Evolutionary conservation across 2,888 invertebrate species (phyloP).

Genomic region (Lamellibrachia columna): DNA sequence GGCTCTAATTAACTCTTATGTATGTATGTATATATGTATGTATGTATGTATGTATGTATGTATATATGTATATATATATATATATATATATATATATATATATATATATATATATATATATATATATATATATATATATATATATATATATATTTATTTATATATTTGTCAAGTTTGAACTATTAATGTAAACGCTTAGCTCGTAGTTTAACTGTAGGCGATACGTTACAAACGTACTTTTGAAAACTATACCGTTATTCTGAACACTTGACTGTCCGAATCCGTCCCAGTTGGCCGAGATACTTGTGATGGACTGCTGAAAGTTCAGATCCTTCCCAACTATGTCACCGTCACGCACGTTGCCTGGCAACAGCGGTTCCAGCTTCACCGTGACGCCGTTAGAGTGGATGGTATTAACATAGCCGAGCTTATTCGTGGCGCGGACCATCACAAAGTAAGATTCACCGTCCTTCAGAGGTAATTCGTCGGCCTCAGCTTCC

Average conservation of each 20-base stretch:
- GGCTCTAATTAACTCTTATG: no score
- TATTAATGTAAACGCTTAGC: no score
- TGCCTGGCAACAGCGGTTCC: constrained; percentile 51
- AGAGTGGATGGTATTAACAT: constrained; percentile 46
- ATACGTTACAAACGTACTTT: neutral
- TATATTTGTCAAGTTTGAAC: no score
- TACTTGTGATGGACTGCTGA: constrained; percentile 40
- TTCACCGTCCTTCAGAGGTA: constrained; percentile 44
- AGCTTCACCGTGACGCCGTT: constrained; percentile 49
- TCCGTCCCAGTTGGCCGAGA: constrained; percentile 53
- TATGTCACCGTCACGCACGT: constrained; percentile 48
- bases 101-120: no score
- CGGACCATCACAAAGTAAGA: constrained; percentile 45
- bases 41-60: no score
- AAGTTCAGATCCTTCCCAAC: constrained; percentile 46
- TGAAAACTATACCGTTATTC: neutral
- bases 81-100: no score
- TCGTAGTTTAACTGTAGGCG: no score
- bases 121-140: no score
- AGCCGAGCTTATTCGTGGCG: constrained; percentile 45
- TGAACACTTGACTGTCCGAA: constrained; percentile 42
- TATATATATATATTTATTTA: no score
- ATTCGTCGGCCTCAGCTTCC: constrained; percentile 37
- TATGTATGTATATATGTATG: no score
- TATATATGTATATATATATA: no score